phyloP scores from a whole-genome alignment of 2,888 invertebrate species.

The Tuberolachnus salignus region DNA sequence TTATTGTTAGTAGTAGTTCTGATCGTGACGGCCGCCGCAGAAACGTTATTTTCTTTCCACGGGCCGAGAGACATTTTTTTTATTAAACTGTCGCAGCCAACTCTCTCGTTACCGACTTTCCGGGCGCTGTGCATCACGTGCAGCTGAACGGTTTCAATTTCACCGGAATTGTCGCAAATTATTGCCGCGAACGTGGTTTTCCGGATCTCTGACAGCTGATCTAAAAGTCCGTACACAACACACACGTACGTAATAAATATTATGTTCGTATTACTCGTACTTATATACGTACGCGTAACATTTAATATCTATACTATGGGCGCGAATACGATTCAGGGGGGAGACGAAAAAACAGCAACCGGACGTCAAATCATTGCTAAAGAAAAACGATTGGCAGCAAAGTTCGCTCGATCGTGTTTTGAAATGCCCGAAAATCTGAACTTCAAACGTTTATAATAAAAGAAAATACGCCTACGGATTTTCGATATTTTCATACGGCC shows the following conservation, averaged over 20 bases:
- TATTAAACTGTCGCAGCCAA: constrained; percentile 69
- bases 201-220: constrained; percentile 81
- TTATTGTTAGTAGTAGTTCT: background rate
- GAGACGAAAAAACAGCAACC: background rate
- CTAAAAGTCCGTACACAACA: constrained; percentile 62
- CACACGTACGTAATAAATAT: constrained; percentile 5
- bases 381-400: too few species aligned
- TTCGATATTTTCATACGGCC: too few species aligned
- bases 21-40: background rate
- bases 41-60: constrained; percentile 20
- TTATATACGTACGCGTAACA: background rate
- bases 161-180: constrained; percentile 78
- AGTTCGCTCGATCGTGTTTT: too few species aligned
- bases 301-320: background rate
- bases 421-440: too few species aligned
- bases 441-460: too few species aligned
- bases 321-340: background rate
- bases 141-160: constrained; percentile 70
- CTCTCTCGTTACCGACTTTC: constrained; percentile 66
- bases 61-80: constrained; percentile 52
- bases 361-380: too few species aligned
- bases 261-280: background rate
- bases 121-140: constrained; percentile 71
- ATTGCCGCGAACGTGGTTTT: constrained; percentile 75
- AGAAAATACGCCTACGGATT: too few species aligned